Evolutionary conservation across 2,888 invertebrate genomes (phyloP), one percentile per base, ranked within the genome.

Genomic region (Hirtodrosophila histrioides): DNA sequence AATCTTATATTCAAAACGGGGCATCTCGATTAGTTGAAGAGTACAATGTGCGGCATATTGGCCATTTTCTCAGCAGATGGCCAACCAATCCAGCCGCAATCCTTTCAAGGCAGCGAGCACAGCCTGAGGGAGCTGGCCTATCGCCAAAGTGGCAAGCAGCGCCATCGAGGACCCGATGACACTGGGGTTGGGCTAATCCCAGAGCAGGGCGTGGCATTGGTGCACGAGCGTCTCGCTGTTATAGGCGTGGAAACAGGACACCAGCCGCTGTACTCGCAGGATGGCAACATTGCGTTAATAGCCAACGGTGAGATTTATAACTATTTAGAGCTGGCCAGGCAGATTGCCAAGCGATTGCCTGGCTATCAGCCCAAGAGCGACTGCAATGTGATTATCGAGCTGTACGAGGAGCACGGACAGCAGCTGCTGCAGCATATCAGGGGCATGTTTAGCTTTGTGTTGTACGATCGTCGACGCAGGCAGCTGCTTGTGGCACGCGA

Each of bases 261-360:
- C 53, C 91, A 91, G 64, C 91, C 91, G 1, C 71, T 91, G 3
- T 70, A 68, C 48, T 90, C 90, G 0, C 54, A 70, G 12, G 88
- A 90, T 53, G 90, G 80, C 3, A 78, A 79, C 11, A 56, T 91
- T n/a, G 54, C 80, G 7, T 44, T 91, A 31, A 84, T 90, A 10
- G 90, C 86, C 44, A 91, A 90, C 53, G 91, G 89, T 2, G 91
- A 91, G 66, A 90, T 91, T 23, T 91, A 91, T 70, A 91, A 91
- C 61, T 91, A 90, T 36, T 39, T 86, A 41, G 83, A 91, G 41
- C 64, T 88, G 12, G 54, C 88, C 3, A 63, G 69, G 8, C 78
- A 79, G 58, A 89, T 91, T 29, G 84, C 77, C 4, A 78, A 88
- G 33, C 75, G 75, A n/a, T 45, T 83, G 8, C 78, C 76, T 1